These are phyloP conservation scores for Rhopalosiphum maidis DNA, from an alignment of 1,140 invertebrate species.

Conservation along the genomic window DNA sequence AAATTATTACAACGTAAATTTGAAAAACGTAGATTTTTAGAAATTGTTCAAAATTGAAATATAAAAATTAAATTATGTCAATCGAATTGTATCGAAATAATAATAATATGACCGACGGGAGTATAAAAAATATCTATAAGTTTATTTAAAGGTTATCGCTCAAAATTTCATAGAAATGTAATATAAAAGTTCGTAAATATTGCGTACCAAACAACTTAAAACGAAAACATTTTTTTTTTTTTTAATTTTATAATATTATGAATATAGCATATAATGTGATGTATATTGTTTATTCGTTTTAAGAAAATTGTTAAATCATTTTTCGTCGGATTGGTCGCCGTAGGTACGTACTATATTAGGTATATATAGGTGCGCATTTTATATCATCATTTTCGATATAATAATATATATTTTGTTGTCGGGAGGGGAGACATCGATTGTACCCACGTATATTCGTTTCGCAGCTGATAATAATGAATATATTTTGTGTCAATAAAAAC, in stretches of 20 bases:
- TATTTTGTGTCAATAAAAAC: not conserved
- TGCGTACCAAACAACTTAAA: not conserved
- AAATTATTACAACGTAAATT: not conserved
- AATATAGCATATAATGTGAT: not conserved
- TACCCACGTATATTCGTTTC: not conserved
- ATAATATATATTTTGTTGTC: not conserved
- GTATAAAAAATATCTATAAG: not conserved
- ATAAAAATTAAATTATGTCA: conserved; percentile 7
- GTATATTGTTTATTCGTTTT: not conserved
- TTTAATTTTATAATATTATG: not conserved
- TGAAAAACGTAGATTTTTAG: not conserved
- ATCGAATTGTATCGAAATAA: not conserved
- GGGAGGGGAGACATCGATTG: not conserved
- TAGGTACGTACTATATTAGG: too few species aligned
- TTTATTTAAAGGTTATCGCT: not conserved
- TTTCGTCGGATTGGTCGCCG: not conserved
- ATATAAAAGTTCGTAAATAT: not conserved
- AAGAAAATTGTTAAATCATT: not conserved
- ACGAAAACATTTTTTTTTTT: not conserved
- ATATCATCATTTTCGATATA: not conserved
- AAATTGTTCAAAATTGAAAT: not conserved
- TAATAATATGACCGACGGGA: not conserved
- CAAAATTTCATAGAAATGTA: not conserved
- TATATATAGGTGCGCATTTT: not conserved
- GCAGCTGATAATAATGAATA: not conserved